Base-by-base conservation (phyloP, 1,140 invertebrate genomes). In the Battus philenor region DNA sequence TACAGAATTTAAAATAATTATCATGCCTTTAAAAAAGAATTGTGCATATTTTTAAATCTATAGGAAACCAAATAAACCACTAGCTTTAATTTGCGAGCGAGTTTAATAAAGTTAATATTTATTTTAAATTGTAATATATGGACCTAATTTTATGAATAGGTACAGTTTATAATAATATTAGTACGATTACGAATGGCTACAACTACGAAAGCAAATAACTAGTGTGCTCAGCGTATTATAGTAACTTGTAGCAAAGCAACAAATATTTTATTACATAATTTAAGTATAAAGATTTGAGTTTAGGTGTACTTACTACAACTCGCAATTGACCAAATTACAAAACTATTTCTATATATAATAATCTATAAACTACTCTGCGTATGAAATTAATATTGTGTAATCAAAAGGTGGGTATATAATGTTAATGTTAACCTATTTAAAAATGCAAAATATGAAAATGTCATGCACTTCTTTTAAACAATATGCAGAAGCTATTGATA, bases 291-390 rank as follows among this genome's bases (percentile, higher is more conserved):
- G 47, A 59, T 65, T 62, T 57, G 54, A 70, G 50, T 67, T 59
- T 60, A 65, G 45, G 57, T 67, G 51, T 62, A 71, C 44, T 55
- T 53, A 33, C 47, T 68, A 75, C 54, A 55, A 59, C 58, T 72
- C 61, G 60, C 64, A 82, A 82, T 82, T 82, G 78, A 82, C 78
- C 60, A 68, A 71, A 69, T 82, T 77, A 79, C 58, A 59, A 69
- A 70, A 51, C 67, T 78, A 78, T 49, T 47, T 51, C 61, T 78
- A 74, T 52, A 17, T 65, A 67, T 54, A 60, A 51, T 74, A 70
- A 57, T 58, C 67, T 75, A 60, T 55, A 45, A 57, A 41, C 47
- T 49, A 47, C 38, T 39, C 47, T 31, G 34, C 36, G 44, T 48
- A 43, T 50, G 34, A 47, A 46, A 38, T 51, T 18, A 36, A 20